Evolutionary conservation across 2,888 invertebrate genomes (phyloP), one percentile per base, ranked within the genome.

Genomic region (Chloroclystis v-ata): DNA sequence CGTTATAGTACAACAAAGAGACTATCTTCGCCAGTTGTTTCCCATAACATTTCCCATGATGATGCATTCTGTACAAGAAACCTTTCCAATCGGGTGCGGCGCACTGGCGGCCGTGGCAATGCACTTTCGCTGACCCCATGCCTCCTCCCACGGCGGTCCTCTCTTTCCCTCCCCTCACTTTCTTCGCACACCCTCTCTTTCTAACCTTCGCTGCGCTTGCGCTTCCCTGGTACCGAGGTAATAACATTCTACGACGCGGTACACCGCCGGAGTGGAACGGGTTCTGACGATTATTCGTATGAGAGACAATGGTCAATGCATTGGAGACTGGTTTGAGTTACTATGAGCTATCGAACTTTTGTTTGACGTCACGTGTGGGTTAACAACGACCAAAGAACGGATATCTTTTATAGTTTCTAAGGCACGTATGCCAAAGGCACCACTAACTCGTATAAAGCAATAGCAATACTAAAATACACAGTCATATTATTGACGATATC

Each of bases 101-200:
- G 78, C 77, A 76, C 75, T 67, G 75, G 75, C 74, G 73, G 75
- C 78, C 83, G 81, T 78, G 86, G 84, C 86, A 87, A 86, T 86
- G 87, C 83, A 87, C 87, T 87, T 87, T 87, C 85, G 78, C 85
- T 86, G 85, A 86, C 85, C 87, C 82, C 80, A 67, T 78, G 79
- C 78, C 80, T 82, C 78, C 83, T 82, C 81, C 80, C 79, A 82
- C 78, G 75, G 66, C 60, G 56, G 53, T 60, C 65, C 60, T 85
- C 86, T 81, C 84, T 57, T 56, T 85, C 74, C 53, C 76, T 69
- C 84, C 52, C 58, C 54, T 46, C 46, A 70, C 75, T 80, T 80
- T 81, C 77, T 75, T 74, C 67, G 60, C 64, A 52, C 52, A 56
- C 60, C 57, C 50, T 81, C 81, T 75, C 78, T 52, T 62, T 82